A percentile compares a stretch with the other conserved stretches of the same genome.
Conservation (phyloP, 2,797 vertebrate genomes). For the Falco cherrug region DNA sequence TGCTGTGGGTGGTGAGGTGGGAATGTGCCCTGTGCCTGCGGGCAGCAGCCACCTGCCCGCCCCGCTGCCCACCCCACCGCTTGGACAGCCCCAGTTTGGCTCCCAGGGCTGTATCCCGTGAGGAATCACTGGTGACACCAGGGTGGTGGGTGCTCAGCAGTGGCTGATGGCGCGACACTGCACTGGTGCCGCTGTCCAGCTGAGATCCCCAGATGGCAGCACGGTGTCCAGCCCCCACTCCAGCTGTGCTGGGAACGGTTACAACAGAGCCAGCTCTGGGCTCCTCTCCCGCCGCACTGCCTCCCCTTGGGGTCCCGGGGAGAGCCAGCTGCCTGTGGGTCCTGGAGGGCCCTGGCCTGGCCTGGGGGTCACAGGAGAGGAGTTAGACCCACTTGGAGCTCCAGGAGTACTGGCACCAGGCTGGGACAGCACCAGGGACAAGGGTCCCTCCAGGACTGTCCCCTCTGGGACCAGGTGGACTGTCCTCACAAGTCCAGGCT, state of each 20-base stretch:
- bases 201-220: accelerated
- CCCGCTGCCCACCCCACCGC: accelerated
- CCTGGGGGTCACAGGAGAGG: background rate
- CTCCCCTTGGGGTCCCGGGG: background rate
- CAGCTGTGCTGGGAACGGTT: background rate
- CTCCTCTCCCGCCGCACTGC: background rate
- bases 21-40: accelerated
- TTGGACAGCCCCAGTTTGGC: accelerated
- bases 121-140: background rate
- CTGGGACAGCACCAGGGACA: background rate
- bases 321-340: background rate
- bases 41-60: accelerated
- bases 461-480: accelerated
- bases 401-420: background rate
- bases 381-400: too few relatives aligned
- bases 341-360: background rate
- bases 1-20: accelerated
- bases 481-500: background rate
- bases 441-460: background rate
- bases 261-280: accelerated
- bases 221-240: accelerated
- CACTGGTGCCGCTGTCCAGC: accelerated
- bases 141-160: accelerated
- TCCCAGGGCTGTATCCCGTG: accelerated
- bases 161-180: accelerated